Evolutionary conservation across 2,888 invertebrate genomes (phyloP).

Genomic region (Orchestes rusci): DNA sequence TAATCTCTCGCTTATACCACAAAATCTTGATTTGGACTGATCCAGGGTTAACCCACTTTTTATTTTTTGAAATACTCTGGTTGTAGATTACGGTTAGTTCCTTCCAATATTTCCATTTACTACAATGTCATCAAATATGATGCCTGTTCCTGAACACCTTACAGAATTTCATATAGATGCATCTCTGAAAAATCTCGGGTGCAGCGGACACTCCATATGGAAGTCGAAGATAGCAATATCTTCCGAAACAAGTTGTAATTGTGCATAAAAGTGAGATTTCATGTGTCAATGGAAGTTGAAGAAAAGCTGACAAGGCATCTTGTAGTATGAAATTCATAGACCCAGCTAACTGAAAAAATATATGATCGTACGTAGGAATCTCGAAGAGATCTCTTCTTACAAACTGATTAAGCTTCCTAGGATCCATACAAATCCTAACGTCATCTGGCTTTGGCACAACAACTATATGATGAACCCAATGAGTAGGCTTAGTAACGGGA

Average conservation of each 20-base stretch:
- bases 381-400: constrained; percentile 7
- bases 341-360: constrained; percentile 11
- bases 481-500: too few species aligned
- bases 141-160: constrained; percentile 10
- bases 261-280: too few species aligned
- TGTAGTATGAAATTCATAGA: constrained; percentile 12
- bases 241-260: too few species aligned
- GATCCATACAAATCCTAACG: constrained; percentile 22
- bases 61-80: not conserved
- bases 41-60: constrained; percentile 11
- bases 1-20: constrained; percentile 10
- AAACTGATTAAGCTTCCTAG: constrained; percentile 10
- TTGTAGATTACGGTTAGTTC: not conserved
- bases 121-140: constrained; percentile 18
- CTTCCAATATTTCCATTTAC: constrained; percentile 8
- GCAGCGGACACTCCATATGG: constrained; percentile 16
- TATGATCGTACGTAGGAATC: constrained; percentile 3
- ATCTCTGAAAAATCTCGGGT: constrained; percentile 13
- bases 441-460: constrained; percentile 18
- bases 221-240: too few species aligned
- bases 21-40: constrained; percentile 14
- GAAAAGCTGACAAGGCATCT: too few species aligned
- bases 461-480: too few species aligned
- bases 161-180: constrained; percentile 11
- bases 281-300: too few species aligned